Evolutionary conservation across 2,888 invertebrate genomes (phyloP).

Genomic region (Lamellibrachia satsuma): DNA sequence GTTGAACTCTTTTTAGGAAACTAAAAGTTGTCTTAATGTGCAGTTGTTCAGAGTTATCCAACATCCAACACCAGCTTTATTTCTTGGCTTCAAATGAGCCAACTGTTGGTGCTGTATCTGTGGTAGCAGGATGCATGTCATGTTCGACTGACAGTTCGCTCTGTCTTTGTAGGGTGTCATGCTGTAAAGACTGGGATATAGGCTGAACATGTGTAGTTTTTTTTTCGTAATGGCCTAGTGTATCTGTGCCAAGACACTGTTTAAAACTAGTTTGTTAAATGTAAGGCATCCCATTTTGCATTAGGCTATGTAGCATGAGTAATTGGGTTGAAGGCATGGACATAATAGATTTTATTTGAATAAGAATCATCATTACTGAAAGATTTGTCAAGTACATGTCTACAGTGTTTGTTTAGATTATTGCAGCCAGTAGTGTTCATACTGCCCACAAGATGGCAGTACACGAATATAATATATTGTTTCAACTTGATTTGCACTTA

Average conservation of each 20-base stretch:
- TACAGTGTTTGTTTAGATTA: neutral
- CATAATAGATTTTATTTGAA: neutral
- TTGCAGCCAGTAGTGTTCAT: neutral
- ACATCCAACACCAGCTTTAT: neutral
- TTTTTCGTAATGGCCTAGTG: neutral
- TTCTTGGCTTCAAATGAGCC: neutral
- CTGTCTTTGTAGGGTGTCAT: too few species aligned
- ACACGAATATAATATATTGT: neutral
- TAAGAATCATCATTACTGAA: neutral
- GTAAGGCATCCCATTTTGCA: neutral
- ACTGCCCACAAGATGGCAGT: constrained; percentile 3
- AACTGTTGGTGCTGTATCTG: neutral
- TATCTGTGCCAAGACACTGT: neutral
- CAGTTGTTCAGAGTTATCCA: neutral
- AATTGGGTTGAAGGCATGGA: neutral
- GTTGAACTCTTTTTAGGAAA: neutral
- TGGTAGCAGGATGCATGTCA: neutral
- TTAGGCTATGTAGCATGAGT: neutral
- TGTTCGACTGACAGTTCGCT: neutral
- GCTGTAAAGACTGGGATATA: too few species aligned
- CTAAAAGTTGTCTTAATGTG: neutral
- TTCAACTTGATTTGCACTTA: neutral
- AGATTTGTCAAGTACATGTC: neutral
- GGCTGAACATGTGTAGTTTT: too few species aligned
- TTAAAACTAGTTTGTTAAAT: neutral